phyloP scores from a whole-genome alignment of 2,888 invertebrate genomes.

The Heliothis peltigera region DNA sequence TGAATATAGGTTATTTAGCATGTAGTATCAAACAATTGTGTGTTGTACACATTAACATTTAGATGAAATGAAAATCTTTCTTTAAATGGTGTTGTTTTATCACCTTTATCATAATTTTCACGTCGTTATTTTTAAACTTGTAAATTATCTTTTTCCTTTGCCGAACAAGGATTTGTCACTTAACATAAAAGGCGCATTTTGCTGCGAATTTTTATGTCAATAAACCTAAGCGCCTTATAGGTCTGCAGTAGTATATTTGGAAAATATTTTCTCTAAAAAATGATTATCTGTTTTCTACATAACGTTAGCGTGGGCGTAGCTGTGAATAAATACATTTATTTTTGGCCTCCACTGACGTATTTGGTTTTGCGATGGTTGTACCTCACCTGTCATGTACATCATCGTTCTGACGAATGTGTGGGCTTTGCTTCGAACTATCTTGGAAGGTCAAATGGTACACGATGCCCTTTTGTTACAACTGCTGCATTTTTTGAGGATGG shows the following conservation, averaged over 20 bases:
- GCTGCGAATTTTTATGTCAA: slow-evolving; percentile 13
- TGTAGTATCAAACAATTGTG: background rate
- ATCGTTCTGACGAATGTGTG: slow-evolving; percentile 54
- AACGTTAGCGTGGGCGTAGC: slow-evolving; percentile 50
- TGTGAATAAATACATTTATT: slow-evolving; percentile 59
- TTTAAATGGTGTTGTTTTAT: slow-evolving; percentile 14
- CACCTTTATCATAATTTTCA: slow-evolving; percentile 20
- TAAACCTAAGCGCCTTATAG: slow-evolving; percentile 41
- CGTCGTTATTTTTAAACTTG: slow-evolving; percentile 19
- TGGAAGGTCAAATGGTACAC: slow-evolving; percentile 54
- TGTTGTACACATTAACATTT: slow-evolving; percentile 12
- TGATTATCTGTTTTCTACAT: slow-evolving; percentile 35
- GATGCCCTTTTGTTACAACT: slow-evolving; percentile 34
- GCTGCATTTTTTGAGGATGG: slow-evolving; percentile 24
- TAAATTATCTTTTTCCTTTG: slow-evolving; percentile 12
- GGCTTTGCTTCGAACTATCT: slow-evolving; percentile 40
- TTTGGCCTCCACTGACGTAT: slow-evolving; percentile 63
- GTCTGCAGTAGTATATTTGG: slow-evolving; percentile 42
- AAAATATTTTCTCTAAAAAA: slow-evolving; percentile 37
- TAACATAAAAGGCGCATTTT: background rate
- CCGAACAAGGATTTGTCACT: slow-evolving; percentile 37
- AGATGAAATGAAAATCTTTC: background rate
- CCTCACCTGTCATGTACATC: slow-evolving; percentile 60
- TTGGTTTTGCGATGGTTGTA: slow-evolving; percentile 59
- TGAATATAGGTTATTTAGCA: slow-evolving; percentile 2